Base-by-base conservation (phyloP, 1,140 invertebrate genomes). In the Cotesia glomerata region DNA sequence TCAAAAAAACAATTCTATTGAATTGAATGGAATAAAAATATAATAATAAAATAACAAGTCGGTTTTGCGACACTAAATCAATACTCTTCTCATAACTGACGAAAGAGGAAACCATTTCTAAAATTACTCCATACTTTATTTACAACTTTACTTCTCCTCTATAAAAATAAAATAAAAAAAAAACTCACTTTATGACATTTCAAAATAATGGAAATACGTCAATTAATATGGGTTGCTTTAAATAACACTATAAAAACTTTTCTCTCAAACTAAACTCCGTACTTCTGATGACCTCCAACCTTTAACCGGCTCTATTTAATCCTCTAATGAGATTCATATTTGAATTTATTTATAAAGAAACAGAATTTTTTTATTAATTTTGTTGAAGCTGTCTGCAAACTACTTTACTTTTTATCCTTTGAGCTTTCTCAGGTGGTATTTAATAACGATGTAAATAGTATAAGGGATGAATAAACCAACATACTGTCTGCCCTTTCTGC, bases 401-500 rank as follows among this genome's bases (percentile, higher is more conserved):
- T 62, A 8, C 13, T 3, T 39, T 13, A 11, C 34, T 35, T 39
- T 62, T 14, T 49, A 49, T 45, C 35, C 13, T 59, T 18, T 54
- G 45, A 4, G 51, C 34, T 56, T 45, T n/a, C n/a, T 45, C 8
- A 36, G 0, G 13, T 49, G 61, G 32, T n/a, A 14, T 14, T 34
- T 58, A 13, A 13, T 54, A 49, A 32, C 39, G 32, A 62, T 26
- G 39, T 8, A 71, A 63, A 26, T 71, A 63, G 63, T 52, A 35
- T 52, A 63, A 71, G 36, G 69, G 61, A 49, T 65, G 36, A 26
- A 18, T 26, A 9, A 69, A 71, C 14, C 26, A 35, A 32, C 39
- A 35, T 35, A 32, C 26, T 52, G 26, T 67, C 59, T 75, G 73
- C 32, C 69, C 73, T 75, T 74, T 58, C 56, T 16, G 69, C 9